Evolutionary conservation across 2,888 invertebrate species (phyloP).

Genomic region (Operophtera brumata): DNA sequence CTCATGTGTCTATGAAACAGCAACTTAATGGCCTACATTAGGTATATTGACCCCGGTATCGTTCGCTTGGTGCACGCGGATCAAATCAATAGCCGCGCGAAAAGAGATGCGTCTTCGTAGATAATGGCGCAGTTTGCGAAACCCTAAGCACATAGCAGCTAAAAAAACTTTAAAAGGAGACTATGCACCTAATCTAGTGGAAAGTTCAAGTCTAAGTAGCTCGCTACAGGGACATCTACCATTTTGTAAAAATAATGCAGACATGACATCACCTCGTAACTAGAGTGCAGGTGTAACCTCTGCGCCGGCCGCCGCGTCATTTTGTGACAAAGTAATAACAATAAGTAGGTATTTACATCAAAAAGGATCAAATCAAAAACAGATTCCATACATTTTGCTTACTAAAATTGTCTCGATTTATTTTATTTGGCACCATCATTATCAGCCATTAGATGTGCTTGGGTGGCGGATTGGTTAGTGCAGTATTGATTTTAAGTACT

Average conservation of each 20-base stretch:
- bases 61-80: slow-evolving; percentile 35
- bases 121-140: slow-evolving; percentile 26
- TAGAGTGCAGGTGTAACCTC: no score
- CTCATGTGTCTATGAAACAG: neutral
- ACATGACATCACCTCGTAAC: neutral
- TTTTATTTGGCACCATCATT: no score
- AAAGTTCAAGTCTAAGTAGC: slow-evolving; percentile 6
- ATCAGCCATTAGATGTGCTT: no score
- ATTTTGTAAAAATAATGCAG: slow-evolving; percentile 6
- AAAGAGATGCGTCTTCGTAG: slow-evolving; percentile 36
- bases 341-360: no score
- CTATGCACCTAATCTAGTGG: slow-evolving; percentile 2
- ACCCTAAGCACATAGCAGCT: slow-evolving; percentile 1
- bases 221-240: neutral
- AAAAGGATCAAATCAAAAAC: no score
- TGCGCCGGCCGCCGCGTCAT: no score
- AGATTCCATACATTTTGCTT: no score
- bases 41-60: slow-evolving; percentile 53
- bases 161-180: neutral
- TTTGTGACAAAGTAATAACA: no score
- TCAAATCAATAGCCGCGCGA: slow-evolving; percentile 51
- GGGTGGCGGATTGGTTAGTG: no score
- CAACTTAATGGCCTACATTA: slow-evolving; percentile 17
- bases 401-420: no score
- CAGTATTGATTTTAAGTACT: no score